Evolutionary conservation across 2,888 invertebrate genomes (phyloP), one percentile per base, ranked within the genome.

Genomic region (Sesia apiformis): DNA sequence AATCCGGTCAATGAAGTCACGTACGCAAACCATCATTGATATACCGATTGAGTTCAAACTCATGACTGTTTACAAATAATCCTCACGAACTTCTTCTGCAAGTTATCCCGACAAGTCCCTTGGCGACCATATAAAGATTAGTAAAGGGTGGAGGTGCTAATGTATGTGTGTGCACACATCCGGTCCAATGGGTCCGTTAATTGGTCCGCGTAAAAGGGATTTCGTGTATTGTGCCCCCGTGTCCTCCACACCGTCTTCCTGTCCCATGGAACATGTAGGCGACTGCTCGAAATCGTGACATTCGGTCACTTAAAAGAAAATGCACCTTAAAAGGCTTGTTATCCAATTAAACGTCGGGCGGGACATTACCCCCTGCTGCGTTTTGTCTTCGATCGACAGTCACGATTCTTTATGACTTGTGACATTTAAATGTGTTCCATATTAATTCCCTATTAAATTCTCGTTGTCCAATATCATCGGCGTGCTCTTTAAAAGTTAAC

Each of bases 181-280:
- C 89, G 89, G 88, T 84, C 87, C 78, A 72, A 67, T 64, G 74
- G 78, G 84, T 82, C 84, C 82, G 85, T 88, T 89, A 88, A 89
- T 89, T 87, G 89, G 84, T 79, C 80, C 73, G 78, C 82, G 85
- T 89, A 88, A 89, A 88, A 89, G 89, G 87, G 87, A 88, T 89
- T 85, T 85, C 89, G 80, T 89, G 89, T 88, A 82, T 71, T 74
- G 63, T 68, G 72, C 71, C 74, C 75, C 63, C 72, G 67, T 70
- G 68, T 70, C 66, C 66, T 66, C 68, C 62, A 67, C 67, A 2
- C 7, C 74, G 64, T 76, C 78, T 82, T 87, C 87, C 86, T 84
- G 79, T 70, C 66, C 67, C 67, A 72, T 70, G 77, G 46, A 50
- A 78, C 73, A 73, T 70, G 69, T 66, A 66, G 60, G 64, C 65